Evolutionary conservation across 2,888 invertebrate species (phyloP).

Genomic region (Tillus elongatus): DNA sequence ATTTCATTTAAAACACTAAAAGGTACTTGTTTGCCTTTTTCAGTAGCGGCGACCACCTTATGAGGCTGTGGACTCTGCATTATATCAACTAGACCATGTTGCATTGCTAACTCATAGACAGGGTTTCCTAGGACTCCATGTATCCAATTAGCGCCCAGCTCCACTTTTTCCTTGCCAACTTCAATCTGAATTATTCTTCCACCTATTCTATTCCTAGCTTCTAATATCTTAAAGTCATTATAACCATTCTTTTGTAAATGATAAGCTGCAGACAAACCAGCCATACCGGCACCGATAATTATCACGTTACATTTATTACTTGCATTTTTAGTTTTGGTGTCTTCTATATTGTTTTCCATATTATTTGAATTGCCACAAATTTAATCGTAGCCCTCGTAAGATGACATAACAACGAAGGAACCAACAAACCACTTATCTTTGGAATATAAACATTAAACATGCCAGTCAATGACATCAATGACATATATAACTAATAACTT

Average conservation of each 20-base stretch:
- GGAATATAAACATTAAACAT: no score
- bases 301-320: conserved; percentile 53
- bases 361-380: conserved; percentile 2
- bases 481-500: no score
- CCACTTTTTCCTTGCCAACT: conserved; percentile 58
- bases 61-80: conserved; percentile 78
- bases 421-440: no score
- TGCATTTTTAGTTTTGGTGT: conserved; percentile 6
- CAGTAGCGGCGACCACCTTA: conserved; percentile 81
- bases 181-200: conserved; percentile 72
- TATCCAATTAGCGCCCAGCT: conserved; percentile 89
- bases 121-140: conserved; percentile 86
- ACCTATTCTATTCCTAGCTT: conserved; percentile 72
- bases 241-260: conserved; percentile 71
- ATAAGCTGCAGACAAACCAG: conserved; percentile 77
- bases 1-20: conserved; percentile 79
- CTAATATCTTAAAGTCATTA: conserved; percentile 69
- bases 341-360: conserved; percentile 14
- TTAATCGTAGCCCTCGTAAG: no score
- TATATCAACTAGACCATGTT: conserved; percentile 75
- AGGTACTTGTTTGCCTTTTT: conserved; percentile 81
- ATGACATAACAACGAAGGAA: no score
- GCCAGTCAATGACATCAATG: no score
- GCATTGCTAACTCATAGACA: conserved; percentile 78
- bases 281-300: conserved; percentile 79